These are phyloP conservation scores for Atta colombica DNA, from an alignment of 1,140 invertebrate species.

Conservation along the genomic window DNA sequence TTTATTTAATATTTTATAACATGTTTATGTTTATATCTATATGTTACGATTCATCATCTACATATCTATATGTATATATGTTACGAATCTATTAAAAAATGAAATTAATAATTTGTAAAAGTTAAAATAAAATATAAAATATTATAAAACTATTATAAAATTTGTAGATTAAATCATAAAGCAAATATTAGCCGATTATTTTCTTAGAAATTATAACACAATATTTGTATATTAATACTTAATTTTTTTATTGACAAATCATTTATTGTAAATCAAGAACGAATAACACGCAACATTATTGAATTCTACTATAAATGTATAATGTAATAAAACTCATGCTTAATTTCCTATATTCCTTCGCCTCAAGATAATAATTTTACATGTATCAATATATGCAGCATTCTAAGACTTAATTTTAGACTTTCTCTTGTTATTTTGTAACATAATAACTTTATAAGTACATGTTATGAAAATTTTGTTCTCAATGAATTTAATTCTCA, in stretches of 20 bases:
- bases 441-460: neutral
- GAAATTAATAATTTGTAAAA: neutral
- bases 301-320: neutral
- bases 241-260: neutral
- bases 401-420: neutral
- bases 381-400: neutral
- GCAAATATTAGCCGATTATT: neutral
- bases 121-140: neutral
- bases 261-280: neutral
- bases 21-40: neutral
- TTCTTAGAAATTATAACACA: slow-evolving; percentile 1
- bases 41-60: neutral
- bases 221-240: neutral
- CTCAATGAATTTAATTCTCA: neutral
- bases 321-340: neutral
- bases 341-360: neutral
- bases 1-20: neutral
- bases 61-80: neutral
- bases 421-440: neutral
- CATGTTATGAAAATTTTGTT: neutral
- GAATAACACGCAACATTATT: neutral
- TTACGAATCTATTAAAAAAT: neutral
- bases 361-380: neutral
- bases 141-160: neutral
- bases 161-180: neutral